A percentile compares a stretch with the other conserved stretches of the same genome.
These are phyloP conservation scores for Lottia scabra DNA, from an alignment of 2,888 invertebrate genomes.

Conservation along the genomic window DNA sequence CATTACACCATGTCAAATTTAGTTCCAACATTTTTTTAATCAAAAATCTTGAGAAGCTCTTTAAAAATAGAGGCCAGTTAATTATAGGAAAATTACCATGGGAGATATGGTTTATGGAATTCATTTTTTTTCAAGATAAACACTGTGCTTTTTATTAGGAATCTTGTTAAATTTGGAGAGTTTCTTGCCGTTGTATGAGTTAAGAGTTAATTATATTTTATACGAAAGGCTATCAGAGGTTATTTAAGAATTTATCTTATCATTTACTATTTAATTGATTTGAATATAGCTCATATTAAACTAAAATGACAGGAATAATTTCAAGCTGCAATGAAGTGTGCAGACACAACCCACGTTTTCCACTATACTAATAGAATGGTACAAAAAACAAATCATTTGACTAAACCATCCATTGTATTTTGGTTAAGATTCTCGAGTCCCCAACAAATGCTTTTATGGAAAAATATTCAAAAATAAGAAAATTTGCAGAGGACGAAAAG, in stretches of 20 bases:
- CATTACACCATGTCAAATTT: neutral
- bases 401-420: too few species aligned
- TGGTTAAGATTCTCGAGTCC: too few species aligned
- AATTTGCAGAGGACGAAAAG: too few species aligned
- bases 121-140: neutral
- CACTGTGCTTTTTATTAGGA: neutral
- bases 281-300: neutral
- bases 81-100: neutral
- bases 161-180: constrained; percentile 1
- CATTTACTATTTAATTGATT: constrained; percentile 6
- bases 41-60: neutral
- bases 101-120: constrained; percentile 4
- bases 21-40: too few species aligned
- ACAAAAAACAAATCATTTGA: too few species aligned
- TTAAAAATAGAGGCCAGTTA: neutral
- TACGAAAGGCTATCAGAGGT: neutral
- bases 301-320: constrained; percentile 1
- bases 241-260: neutral
- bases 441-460: too few species aligned
- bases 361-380: too few species aligned
- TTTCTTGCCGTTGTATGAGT: neutral
- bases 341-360: neutral
- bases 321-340: neutral
- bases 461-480: too few species aligned
- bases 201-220: neutral